phyloP scores from a whole-genome alignment of 2,797 vertebrate genomes.

The Lepidocolaptes lacrymiger region DNA sequence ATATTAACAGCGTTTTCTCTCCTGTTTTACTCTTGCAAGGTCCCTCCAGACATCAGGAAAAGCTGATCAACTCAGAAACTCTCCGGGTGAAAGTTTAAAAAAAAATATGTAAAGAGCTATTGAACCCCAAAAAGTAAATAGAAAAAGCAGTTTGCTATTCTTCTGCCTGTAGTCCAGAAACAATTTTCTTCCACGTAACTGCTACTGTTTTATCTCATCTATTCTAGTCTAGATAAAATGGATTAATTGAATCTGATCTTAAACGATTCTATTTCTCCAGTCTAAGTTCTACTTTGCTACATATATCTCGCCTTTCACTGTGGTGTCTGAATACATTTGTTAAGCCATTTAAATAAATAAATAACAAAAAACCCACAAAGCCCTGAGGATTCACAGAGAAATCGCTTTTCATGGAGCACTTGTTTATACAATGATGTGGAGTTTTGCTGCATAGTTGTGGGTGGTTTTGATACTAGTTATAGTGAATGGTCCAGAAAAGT shows the following conservation, averaged over 20 bases:
- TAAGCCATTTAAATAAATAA: slow-evolving; percentile 57
- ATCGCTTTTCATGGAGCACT: not conserved
- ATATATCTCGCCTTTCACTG: not conserved
- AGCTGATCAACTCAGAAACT: fast-evolving
- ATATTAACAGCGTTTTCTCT: not conserved
- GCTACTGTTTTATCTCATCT: not conserved
- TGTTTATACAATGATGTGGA: slow-evolving; percentile 33
- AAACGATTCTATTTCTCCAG: not conserved
- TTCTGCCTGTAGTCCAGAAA: not conserved
- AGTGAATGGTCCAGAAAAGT: slow-evolving; percentile 9
- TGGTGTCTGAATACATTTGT: not conserved
- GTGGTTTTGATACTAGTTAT: not conserved
- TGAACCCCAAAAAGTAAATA: not conserved
- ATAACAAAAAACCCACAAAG: not conserved
- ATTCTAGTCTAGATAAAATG: not conserved
- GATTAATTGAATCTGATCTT: not conserved
- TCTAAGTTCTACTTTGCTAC: not conserved
- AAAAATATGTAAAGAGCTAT: not conserved
- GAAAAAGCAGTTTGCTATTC: not conserved
- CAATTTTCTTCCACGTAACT: not conserved
- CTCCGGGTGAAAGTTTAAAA: not conserved
- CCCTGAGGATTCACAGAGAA: slow-evolving; percentile 20
- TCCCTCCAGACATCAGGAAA: not conserved
- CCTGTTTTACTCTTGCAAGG: not conserved
- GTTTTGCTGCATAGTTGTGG: slow-evolving; percentile 32